Base-by-base conservation (phyloP, 2,888 invertebrate genomes). In the Idaea aversata region DNA sequence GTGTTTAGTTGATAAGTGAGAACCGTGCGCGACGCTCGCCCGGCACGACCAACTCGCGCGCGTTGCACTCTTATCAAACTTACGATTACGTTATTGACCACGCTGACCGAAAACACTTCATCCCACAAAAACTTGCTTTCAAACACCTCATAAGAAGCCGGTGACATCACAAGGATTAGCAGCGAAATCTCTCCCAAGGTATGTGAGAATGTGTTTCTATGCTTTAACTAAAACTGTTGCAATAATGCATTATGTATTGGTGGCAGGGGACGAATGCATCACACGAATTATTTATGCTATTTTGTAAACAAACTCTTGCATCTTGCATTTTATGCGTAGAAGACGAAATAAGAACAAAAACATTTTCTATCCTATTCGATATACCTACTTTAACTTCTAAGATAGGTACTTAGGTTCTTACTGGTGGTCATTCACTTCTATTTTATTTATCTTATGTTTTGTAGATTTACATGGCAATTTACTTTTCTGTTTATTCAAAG, bases 1-100 rank as follows among this genome's bases (percentile, higher is more conserved):
- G 83, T 85, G 86, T 83, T 91, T 90, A 91, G 91, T 91, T 91
- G 90, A 90, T 91, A 91, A 88, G 80, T 83, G 84, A 74, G 80
- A 72, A 78, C 78, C 86, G 88, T 74, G 83, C 86, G 86, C 81
- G 82, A 72, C 86, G 84, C 88, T 79, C 84, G 91, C 84, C 82
- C 71, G 70, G 78, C 83, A 77, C 77, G 77, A 76, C 69, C 72
- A 76, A 66, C 68, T 63, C 70, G 63, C 72, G 76, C 75, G 77
- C 77, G 70, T 71, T 75, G 69, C 76, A 74, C 67, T 72, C 74
- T 77, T 78, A 82, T 77, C 79, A 75, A 62, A 74, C 73, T 47
- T 47, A 47, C 47, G 47, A 47, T 47, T 47, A 47, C 47, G 47
- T 36, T 36, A 34, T 13, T 5, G 34, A 6, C 59, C 59, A 34